Evolutionary conservation across 2,797 vertebrate species (phyloP).

Genomic region (Liasis olivaceus): DNA sequence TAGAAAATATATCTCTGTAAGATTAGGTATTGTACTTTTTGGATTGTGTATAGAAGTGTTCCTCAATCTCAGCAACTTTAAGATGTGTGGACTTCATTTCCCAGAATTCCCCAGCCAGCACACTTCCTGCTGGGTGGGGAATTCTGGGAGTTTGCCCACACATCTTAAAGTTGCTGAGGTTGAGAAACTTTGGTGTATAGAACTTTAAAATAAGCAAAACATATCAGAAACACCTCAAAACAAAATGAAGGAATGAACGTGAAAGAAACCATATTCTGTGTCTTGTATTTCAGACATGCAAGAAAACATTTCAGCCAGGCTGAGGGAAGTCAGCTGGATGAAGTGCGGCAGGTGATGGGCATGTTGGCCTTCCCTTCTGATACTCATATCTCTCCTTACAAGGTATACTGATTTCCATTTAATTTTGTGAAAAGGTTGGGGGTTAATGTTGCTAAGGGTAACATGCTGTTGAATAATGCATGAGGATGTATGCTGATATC

Average conservation of each 20-base stretch:
- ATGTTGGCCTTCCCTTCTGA: constrained; percentile 99
- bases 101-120: neutral
- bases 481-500: neutral
- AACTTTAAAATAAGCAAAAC: neutral
- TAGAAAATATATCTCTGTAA: neutral
- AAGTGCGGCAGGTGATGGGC: constrained; percentile 98
- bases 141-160: too few species aligned
- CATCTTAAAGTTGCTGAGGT: neutral
- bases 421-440: too few species aligned
- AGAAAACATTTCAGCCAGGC: constrained; percentile 99
- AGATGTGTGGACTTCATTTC: neutral
- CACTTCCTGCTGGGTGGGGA: neutral
- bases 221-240: accelerated
- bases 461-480: accelerated
- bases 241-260: neutral
- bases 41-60: neutral
- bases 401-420: constrained; percentile 76
- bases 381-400: constrained; percentile 98
- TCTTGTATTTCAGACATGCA: constrained; percentile 84
- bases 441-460: neutral
- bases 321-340: constrained; percentile 96
- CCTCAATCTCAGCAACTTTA: too few species aligned
- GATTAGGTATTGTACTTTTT: neutral
- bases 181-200: too few species aligned
- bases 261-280: neutral